Base-by-base conservation (phyloP, 2,113 vertebrate genomes). In the Chamaetylas fuelleborni region DNA sequence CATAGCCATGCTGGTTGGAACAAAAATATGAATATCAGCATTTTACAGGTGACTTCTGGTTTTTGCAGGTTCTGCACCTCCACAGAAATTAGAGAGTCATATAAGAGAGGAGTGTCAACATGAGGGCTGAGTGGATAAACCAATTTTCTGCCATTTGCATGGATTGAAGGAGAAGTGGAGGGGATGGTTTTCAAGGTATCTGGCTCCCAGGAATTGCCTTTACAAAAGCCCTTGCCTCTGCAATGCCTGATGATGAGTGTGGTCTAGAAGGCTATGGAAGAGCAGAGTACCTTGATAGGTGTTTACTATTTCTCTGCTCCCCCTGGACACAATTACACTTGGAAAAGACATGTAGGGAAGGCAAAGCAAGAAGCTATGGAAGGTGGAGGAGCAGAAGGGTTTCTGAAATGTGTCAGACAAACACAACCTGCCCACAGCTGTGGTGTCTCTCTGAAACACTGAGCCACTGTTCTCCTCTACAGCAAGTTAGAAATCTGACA, bases 361-460 rank as follows among this genome's bases (percentile, higher is more conserved):
- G 8, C 1, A 0, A 53, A 70, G 12, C 0, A 0, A 58, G 79
- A 70, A 47, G 26, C 62, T 83, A 45, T 0, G 0, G 57, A 69
- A 83, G 40, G 42, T 76, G 57, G 47, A 89, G 64, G 38, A 81
- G 51, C 78, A 62, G 65, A 91, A 81, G 34, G 10, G 7, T 73
- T 77, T 88, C 62, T 66, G 56, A 64, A 67, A 94, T 11, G 34
- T 38, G 57, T 70, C 92, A 33, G 79, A 58, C 38, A 56, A 90
- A 60, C 19, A 24, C 57, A 56, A 42, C n/a, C 76, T 31, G 19
- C 57, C 43, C 0, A 0, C 2, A 5, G 58, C 67, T 77, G 34
- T 34, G 29, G 18, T 54, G 61, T 69, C 42, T 61, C 57, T 81
- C 60, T 2, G 3, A 77, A 91, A 91, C 80, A 77, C 64, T 16